Evolutionary conservation across 2,888 invertebrate species (phyloP).

Genomic region (Chalcosyrphus nemorum): DNA sequence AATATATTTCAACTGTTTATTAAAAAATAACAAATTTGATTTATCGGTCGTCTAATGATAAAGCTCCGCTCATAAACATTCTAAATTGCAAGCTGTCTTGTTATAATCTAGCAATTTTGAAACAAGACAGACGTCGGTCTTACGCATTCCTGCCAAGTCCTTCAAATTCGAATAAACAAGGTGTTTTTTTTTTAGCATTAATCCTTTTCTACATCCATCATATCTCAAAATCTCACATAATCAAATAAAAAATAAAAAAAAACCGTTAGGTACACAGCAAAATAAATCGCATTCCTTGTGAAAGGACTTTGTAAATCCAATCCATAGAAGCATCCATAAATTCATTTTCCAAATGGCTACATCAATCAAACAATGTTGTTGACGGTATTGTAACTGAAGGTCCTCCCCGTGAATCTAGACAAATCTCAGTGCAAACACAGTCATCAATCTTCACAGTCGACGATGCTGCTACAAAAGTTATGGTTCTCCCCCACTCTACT

Average conservation of each 20-base stretch:
- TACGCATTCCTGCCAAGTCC: too few relatives aligned
- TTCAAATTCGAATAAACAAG: background rate
- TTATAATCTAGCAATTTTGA: too few relatives aligned
- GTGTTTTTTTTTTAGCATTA: background rate
- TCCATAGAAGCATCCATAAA: conserved; percentile 44
- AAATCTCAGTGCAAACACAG: conserved; percentile 66
- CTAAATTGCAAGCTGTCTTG: too few relatives aligned
- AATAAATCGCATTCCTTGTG: conserved; percentile 54
- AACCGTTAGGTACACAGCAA: conserved; percentile 50
- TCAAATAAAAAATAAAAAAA: conserved; percentile 4
- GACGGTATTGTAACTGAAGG: conserved; percentile 55
- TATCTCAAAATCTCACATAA: conserved; percentile 20
- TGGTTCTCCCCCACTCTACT: background rate
- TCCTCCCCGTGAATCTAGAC: conserved; percentile 34
- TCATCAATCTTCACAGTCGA: conserved; percentile 65
- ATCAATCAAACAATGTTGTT: conserved; percentile 70
- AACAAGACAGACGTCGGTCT: background rate
- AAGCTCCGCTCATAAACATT: too few relatives aligned
- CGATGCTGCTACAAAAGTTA: conserved; percentile 41
- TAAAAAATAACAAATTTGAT: too few relatives aligned
- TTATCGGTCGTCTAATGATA: too few relatives aligned
- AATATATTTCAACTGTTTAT: too few relatives aligned
- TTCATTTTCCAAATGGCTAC: conserved; percentile 61
- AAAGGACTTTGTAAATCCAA: conserved; percentile 47
- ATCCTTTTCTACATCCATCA: conserved; percentile 53